A percentile compares a stretch with the other conserved stretches of the same genome.
These are phyloP conservation scores for Monopterus albus DNA, from an alignment of 2,113 vertebrate genomes.

Conservation along the genomic window DNA sequence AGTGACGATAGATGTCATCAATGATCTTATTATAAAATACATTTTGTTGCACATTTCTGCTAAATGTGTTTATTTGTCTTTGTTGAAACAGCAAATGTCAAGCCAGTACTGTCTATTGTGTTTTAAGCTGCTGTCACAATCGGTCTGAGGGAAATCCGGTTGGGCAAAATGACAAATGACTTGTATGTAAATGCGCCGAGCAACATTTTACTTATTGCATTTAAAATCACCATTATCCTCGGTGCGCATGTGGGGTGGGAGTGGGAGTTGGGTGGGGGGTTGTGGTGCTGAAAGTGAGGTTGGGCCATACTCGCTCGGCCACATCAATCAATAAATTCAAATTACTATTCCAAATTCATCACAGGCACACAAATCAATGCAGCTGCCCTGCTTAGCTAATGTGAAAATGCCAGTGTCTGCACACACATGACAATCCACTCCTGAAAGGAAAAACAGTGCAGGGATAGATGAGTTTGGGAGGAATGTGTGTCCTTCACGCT, in stretches of 20 bases:
- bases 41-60: background rate
- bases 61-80: background rate
- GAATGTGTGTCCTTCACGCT: constrained; percentile 72
- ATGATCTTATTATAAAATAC: constrained; percentile 1
- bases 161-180: constrained; percentile 76
- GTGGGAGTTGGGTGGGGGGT: constrained; percentile 65
- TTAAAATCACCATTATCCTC: constrained; percentile 84
- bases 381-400: constrained; percentile 86
- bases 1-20: background rate
- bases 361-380: constrained; percentile 88
- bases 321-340: constrained; percentile 91
- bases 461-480: constrained; percentile 51
- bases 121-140: constrained; percentile 17
- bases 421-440: constrained; percentile 60
- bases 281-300: constrained; percentile 78
- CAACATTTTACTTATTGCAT: constrained; percentile 80
- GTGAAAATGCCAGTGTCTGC: constrained; percentile 85
- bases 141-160: constrained; percentile 27
- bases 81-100: constrained; percentile 13
- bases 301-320: constrained; percentile 81
- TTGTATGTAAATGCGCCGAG: constrained; percentile 74
- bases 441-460: constrained; percentile 63
- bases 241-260: constrained; percentile 73
- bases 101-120: background rate
- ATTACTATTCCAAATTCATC: constrained; percentile 95